These are phyloP conservation scores for Trachemys scripta DNA, from an alignment of 2,113 vertebrate species.

Conservation along the genomic window DNA sequence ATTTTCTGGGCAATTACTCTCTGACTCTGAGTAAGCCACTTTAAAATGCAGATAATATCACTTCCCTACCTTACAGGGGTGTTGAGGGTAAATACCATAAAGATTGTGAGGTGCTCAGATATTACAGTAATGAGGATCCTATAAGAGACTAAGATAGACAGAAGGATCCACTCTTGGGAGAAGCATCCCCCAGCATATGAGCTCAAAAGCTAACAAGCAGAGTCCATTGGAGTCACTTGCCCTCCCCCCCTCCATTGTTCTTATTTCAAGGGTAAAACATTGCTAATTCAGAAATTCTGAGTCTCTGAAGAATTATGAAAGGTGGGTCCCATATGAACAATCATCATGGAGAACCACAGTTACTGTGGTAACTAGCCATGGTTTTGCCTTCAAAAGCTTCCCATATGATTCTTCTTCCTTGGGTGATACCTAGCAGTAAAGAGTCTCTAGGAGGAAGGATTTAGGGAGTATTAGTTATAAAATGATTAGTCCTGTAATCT, in stretches of 20 bases:
- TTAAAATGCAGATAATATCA: too few relatives aligned
- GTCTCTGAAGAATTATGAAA: neutral
- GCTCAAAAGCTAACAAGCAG: neutral
- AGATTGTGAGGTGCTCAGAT: neutral
- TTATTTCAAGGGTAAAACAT: neutral
- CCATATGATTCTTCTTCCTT: neutral
- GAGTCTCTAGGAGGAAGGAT: neutral
- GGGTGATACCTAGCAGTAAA: fast-evolving
- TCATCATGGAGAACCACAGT: neutral
- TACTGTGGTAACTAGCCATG: neutral
- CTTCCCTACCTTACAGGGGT: too few relatives aligned
- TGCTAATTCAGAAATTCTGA: neutral
- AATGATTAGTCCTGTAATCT: neutral
- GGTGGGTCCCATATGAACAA: neutral
- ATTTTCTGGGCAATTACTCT: too few relatives aligned
- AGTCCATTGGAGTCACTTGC: neutral
- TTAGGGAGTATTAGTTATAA: neutral
- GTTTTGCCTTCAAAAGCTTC: neutral
- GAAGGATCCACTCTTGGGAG: neutral
- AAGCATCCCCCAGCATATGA: neutral
- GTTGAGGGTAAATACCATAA: neutral
- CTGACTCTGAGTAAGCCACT: too few relatives aligned
- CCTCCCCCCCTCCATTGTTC: neutral
- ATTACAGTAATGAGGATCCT: neutral
- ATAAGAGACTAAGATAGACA: too few relatives aligned